Base-by-base conservation (phyloP, 2,888 invertebrate genomes). In the Micoletzkya japonica region DNA sequence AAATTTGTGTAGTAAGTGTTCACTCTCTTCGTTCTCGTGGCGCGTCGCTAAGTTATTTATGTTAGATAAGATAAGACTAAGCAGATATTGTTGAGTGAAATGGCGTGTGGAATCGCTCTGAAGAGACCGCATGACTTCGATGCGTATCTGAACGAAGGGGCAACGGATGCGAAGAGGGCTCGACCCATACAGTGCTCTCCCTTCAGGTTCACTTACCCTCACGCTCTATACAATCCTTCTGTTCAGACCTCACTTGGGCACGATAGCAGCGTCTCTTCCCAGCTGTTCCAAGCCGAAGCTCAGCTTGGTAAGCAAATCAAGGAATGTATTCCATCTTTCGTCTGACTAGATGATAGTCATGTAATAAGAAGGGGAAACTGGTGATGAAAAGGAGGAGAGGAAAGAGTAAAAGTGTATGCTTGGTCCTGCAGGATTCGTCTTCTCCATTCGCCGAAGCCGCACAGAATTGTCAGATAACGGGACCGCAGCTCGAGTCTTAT, bases 91-190 rank as follows among this genome's bases (percentile, higher is more conserved):
- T n/a, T n/a, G 36, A 64, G 64, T 50, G 57, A 67, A 24, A 85
- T 85, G 85, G 83, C 85, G 71, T 85, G 85, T 70, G 85, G 85
- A 67, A 69, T 85, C 20, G 85, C 85, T 36, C 73, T 85, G 60
- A 85, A 85, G 72, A 80, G 85, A 64, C 83, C 85, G n/a, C 77
- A 82, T 63, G 84, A 85, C 58, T 81, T 82, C 72, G 85, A 85
- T 58, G 70, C 81, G 4, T 83, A 78, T 66, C 63, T 83, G 68
- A 70, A 74, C n/a, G 79, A 82, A 54, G 85, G 83, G 7, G 71
- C 63, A 24, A 70, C 74, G 14, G 83, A 84, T 37, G 78, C 76
- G 1, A 86, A 85, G 71, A 76, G 84, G 20, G 78, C 82, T 3
- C 77, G 84, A 34, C 72, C 76, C 36, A 78, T 77, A 7, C 83